Conservation (phyloP, 2,888 invertebrate species). For the Drosophila setosimentum region DNA sequence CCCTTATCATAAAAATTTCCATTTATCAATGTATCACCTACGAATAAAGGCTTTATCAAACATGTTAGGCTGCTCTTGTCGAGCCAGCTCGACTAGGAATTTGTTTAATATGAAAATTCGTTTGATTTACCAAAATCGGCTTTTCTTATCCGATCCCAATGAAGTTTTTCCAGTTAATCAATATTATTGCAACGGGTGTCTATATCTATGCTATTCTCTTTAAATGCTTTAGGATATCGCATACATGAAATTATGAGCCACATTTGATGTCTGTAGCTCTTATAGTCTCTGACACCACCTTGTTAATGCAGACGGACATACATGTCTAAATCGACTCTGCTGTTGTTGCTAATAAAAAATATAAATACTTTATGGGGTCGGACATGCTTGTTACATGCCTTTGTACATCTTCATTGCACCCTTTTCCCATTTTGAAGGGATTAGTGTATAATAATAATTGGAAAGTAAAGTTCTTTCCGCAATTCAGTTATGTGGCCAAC, state of each 20-base stretch:
- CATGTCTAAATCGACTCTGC: not conserved
- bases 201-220: too few relatives aligned
- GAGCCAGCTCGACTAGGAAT: not conserved
- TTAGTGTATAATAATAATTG: slow-evolving; percentile 1
- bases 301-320: not conserved
- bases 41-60: not conserved
- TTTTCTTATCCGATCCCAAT: too few relatives aligned
- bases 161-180: too few relatives aligned
- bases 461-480: not conserved
- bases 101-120: not conserved
- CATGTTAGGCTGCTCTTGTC: not conserved
- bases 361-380: not conserved
- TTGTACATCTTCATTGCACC: not conserved
- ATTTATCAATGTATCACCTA: not conserved
- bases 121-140: not conserved
- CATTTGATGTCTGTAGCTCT: not conserved
- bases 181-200: too few relatives aligned
- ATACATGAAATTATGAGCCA: too few relatives aligned
- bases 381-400: not conserved
- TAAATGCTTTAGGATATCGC: too few relatives aligned
- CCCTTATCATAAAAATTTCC: too few relatives aligned
- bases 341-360: not conserved
- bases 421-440: not conserved
- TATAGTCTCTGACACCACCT: not conserved
- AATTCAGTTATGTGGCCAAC: slow-evolving; percentile 13